Conservation (phyloP, 2,888 invertebrate genomes). For the Zelleria hepariella region DNA sequence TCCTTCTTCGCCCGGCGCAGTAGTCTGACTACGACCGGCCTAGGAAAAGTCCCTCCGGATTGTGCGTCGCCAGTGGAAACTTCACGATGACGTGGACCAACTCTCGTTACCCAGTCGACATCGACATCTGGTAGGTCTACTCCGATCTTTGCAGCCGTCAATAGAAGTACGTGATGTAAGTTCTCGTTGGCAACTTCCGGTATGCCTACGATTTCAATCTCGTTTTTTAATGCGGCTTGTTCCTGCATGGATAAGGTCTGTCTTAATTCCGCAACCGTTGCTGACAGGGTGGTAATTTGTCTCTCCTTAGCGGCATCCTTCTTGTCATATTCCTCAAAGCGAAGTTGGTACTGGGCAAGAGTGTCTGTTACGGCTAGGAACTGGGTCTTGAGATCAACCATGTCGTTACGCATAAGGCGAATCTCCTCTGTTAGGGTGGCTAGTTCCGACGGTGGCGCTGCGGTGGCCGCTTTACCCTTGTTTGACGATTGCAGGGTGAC, state of each 20-base stretch:
- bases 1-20: not conserved
- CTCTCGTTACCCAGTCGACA: no score
- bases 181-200: not conserved
- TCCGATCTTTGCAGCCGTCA: not conserved
- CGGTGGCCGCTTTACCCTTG: no score
- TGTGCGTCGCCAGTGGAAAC: no score
- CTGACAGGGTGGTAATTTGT: not conserved
- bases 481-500: no score
- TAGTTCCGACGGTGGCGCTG: no score
- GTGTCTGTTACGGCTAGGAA: not conserved
- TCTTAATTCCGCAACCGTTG: not conserved
- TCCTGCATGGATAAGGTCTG: not conserved
- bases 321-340: no score
- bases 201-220: not conserved
- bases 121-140: not conserved
- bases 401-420: not conserved
- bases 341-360: no score
- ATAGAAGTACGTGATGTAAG: not conserved
- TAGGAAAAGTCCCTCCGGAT: not conserved
- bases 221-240: not conserved
- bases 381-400: not conserved
- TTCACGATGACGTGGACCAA: no score
- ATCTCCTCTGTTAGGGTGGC: no score
- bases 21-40: not conserved
- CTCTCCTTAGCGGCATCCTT: not conserved